phyloP scores from a whole-genome alignment of 2,113 vertebrate species.

The Trogon surrucura region DNA sequence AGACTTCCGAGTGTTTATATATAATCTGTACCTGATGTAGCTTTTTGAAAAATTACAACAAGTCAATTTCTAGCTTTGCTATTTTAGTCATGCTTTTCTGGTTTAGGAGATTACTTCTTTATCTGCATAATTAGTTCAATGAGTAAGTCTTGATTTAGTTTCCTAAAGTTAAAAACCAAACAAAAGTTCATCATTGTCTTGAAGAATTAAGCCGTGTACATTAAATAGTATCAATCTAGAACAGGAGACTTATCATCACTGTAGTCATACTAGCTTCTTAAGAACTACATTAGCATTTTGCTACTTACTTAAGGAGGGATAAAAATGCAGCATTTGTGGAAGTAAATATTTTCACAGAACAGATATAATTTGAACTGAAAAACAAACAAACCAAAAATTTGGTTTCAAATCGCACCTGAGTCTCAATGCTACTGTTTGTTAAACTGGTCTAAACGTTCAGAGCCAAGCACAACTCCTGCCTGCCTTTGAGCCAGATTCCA shows the following conservation, averaged over 20 bases:
- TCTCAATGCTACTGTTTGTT: not conserved
- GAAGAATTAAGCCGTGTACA: not conserved
- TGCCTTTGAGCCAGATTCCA: not conserved
- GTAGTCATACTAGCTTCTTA: not conserved
- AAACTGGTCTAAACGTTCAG: not conserved
- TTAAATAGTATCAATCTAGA: not conserved
- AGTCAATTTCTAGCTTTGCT: not conserved
- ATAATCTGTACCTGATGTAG: not conserved
- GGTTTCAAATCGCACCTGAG: not conserved
- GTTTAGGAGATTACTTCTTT: not conserved
- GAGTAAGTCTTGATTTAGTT: not conserved
- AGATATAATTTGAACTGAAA: not conserved
- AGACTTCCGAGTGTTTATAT: not conserved
- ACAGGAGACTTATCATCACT: not conserved
- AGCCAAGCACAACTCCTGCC: not conserved
- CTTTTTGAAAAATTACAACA: not conserved
- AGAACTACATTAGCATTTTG: not conserved
- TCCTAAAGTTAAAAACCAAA: not conserved
- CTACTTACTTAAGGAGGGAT: not conserved
- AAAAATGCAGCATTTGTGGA: not conserved
- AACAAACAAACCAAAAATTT: not conserved
- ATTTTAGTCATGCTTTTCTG: not conserved
- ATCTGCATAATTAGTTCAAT: not conserved
- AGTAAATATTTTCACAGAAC: not conserved
- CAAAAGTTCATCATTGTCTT: not conserved